These are phyloP conservation scores for Calycopis cecrops DNA, from an alignment of 1,140 invertebrate genomes.

Conservation along the genomic window DNA sequence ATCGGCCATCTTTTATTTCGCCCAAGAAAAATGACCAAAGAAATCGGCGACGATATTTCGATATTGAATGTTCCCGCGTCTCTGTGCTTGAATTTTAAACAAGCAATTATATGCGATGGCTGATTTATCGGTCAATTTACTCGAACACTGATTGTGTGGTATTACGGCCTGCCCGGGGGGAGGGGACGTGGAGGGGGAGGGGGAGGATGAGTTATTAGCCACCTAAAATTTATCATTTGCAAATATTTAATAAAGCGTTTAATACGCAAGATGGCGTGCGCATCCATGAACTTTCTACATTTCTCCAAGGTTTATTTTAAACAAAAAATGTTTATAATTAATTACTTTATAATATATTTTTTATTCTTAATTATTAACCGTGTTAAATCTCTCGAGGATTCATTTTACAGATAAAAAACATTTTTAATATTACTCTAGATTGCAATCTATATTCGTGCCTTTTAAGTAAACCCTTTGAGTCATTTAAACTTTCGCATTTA, in stretches of 20 bases:
- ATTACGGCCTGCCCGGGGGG: not conserved
- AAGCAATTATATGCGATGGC: slow-evolving; percentile 29
- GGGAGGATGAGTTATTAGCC: slow-evolving; percentile 2
- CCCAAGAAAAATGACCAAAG: slow-evolving; percentile 7
- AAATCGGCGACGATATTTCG: slow-evolving; percentile 10
- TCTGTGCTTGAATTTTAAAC: slow-evolving; percentile 24
- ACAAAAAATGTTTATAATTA: no score
- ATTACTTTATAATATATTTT: no score
- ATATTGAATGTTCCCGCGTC: slow-evolving; percentile 5
- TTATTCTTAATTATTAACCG: no score
- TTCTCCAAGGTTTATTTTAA: no score
- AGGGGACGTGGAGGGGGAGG: not conserved
- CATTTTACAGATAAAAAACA: no score
- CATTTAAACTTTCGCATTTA: no score
- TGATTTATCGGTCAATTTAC: slow-evolving; percentile 43
- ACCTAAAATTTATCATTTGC: slow-evolving; percentile 6
- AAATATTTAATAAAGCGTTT: slow-evolving; percentile 8
- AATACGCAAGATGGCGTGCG: no score
- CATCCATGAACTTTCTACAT: no score
- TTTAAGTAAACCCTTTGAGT: no score
- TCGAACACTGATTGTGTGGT: slow-evolving; percentile 40
- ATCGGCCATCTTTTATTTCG: slow-evolving; percentile 7
- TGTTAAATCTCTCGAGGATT: no score
- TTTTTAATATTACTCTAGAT: no score
- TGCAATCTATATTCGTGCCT: no score